Evolutionary conservation across 53 echinoderm and acorn worm species (phyloP).

Genomic region (Temnopleurus reevesii): DNA sequence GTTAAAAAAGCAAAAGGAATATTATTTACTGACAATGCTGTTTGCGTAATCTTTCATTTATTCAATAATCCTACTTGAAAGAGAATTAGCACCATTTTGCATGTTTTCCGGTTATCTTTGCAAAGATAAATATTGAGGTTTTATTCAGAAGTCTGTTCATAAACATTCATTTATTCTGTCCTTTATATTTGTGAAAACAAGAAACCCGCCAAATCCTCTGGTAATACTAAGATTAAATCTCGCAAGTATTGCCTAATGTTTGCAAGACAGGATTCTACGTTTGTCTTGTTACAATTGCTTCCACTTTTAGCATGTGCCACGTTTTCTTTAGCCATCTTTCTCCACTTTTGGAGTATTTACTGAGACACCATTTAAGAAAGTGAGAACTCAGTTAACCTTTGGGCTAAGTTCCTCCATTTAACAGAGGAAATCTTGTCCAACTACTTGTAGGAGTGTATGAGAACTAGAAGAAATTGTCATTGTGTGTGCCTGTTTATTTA

Average conservation of each 20-base stretch:
- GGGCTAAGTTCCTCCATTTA: background rate
- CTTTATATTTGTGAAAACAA: background rate
- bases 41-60: too few relatives aligned
- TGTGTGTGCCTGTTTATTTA: background rate
- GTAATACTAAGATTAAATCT: background rate
- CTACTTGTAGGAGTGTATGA: background rate
- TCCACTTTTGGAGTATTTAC: background rate
- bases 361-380: background rate
- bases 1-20: too few relatives aligned
- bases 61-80: too few relatives aligned
- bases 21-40: too few relatives aligned
- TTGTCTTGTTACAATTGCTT: constrained; percentile 9
- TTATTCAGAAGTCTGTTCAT: background rate
- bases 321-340: constrained; percentile 20
- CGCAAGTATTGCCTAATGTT: background rate
- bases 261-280: background rate
- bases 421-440: background rate
- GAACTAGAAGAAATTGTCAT: background rate
- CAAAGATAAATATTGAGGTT: too few relatives aligned
- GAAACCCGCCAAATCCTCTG: background rate
- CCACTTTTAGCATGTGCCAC: background rate
- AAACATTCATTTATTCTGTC: background rate
- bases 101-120: too few relatives aligned
- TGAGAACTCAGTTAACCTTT: background rate
- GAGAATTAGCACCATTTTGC: too few relatives aligned